These are phyloP conservation scores for Tetragonisca angustula DNA, from an alignment of 2,888 invertebrate genomes.

Conservation along the genomic window DNA sequence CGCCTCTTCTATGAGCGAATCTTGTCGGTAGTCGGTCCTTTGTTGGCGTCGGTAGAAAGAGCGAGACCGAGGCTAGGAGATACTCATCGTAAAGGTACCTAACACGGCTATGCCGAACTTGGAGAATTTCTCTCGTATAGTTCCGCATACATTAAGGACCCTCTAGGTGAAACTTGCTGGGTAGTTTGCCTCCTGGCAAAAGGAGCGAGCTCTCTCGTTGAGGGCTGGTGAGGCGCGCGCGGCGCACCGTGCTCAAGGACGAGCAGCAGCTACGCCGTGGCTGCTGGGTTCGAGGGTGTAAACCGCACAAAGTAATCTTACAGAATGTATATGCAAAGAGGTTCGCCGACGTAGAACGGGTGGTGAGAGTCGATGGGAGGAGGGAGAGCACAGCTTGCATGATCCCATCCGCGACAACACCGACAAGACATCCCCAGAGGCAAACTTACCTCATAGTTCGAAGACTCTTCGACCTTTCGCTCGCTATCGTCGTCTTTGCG, in stretches of 20 bases:
- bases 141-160: slow-evolving; percentile 83
- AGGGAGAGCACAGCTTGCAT: slow-evolving; percentile 81
- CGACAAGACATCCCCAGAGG: slow-evolving; percentile 80
- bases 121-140: slow-evolving; percentile 79
- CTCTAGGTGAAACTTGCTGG: slow-evolving; percentile 79
- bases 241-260: slow-evolving; percentile 65
- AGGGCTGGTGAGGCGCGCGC: slow-evolving; percentile 62
- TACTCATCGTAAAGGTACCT: slow-evolving; percentile 74
- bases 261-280: slow-evolving; percentile 47
- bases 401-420: slow-evolving; percentile 79
- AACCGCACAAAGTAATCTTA: slow-evolving; percentile 84
- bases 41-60: slow-evolving; percentile 46
- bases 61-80: slow-evolving; percentile 41
- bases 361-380: slow-evolving; percentile 42
- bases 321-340: slow-evolving; percentile 85
- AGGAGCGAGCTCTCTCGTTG: slow-evolving; percentile 66
- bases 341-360: slow-evolving; percentile 63
- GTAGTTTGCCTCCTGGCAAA: slow-evolving; percentile 80
- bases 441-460: slow-evolving; percentile 76
- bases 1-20: slow-evolving; percentile 67
- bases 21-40: slow-evolving; percentile 59
- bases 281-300: slow-evolving; percentile 77
- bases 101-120: slow-evolving; percentile 80
- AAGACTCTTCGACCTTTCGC: slow-evolving; percentile 63
- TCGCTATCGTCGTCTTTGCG: slow-evolving; percentile 37